Evolutionary conservation across 2,113 vertebrate species (phyloP), one percentile per base, ranked within the genome.

Genomic region (Cyphomyrus plagiostoma): DNA sequence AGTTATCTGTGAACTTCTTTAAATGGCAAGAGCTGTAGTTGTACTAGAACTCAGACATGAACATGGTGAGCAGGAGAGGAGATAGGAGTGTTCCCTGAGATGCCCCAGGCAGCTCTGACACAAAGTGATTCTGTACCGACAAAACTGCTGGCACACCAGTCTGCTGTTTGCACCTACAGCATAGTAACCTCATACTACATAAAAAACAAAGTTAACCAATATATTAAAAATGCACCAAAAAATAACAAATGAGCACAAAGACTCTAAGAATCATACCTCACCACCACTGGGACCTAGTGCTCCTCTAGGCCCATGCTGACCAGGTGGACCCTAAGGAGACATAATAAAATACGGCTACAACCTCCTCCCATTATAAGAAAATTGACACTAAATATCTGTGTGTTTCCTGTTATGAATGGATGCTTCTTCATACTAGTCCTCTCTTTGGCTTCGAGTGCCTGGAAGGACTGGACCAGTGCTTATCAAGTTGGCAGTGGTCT

Each of bases 231-330:
- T 11, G 8, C n/a, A 30, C 10, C 74, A 42, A 80, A 15, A 80
- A 80, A 42, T 19, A 80, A 19, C 45, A 84, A 35, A 9, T 39
- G 80, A 46, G 30, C 46, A 46, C 30, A 15, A 49, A 30, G n/a
- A 62, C 56, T 62, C 19, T 56, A 23, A 52, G 48, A 30, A 84
- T 89, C 94, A 89, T 94, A 98, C 98, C 96, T 98, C 97, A 48
- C 95, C 95, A 74, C 98, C 97, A 2, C 87, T 95, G 53, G 96
- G 92, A 46, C 98, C 98, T 56, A 93, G 96, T 53, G 96, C 95
- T 13, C 97, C 97, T 87, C 95, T 92, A 86, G 97, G 98, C 11
- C 98, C 98, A 11, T 94, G 96, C 35, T 96, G 96, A 89, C 98
- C 98, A 6, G 97, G 97, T 9, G 97, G 97, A 23, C 98, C 98